phyloP scores from a whole-genome alignment of 1,140 invertebrate species.

The Drosophila funebris region DNA sequence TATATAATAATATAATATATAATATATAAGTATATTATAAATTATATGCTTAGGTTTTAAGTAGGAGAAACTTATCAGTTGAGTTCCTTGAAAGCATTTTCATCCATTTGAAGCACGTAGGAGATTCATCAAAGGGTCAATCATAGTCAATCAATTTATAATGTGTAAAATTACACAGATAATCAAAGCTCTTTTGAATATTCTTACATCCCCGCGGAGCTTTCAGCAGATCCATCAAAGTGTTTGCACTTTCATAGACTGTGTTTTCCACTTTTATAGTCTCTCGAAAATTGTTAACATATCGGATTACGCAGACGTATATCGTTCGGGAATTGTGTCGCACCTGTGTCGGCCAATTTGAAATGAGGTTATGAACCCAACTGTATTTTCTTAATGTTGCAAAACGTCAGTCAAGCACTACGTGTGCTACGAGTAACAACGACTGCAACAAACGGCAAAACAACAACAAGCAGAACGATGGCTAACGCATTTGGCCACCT shows the following conservation, averaged over 20 bases:
- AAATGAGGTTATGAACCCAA: slow-evolving; percentile 81
- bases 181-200: too few species aligned
- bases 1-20: too few species aligned
- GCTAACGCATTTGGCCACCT: slow-evolving; percentile 47
- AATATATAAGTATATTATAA: background rate
- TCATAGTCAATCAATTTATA: too few species aligned
- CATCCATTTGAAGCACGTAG: too few species aligned
- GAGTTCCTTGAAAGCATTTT: too few species aligned
- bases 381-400: slow-evolving; percentile 36
- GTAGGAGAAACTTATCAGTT: too few species aligned
- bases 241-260: slow-evolving; percentile 4
- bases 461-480: slow-evolving; percentile 27
- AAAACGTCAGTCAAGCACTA: slow-evolving; percentile 36
- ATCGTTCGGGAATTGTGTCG: slow-evolving; percentile 55
- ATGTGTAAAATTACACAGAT: too few species aligned
- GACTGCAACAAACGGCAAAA: slow-evolving; percentile 30
- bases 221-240: background rate
- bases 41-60: too few species aligned
- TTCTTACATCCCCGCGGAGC: too few species aligned
- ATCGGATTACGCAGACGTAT: slow-evolving; percentile 36
- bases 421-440: slow-evolving; percentile 25
- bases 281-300: slow-evolving; percentile 12
- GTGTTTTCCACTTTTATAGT: slow-evolving; percentile 9
- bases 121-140: too few species aligned
- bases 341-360: slow-evolving; percentile 77